Evolutionary conservation across 2,113 vertebrate species (phyloP).

Genomic region (Zootoca vivipara): DNA sequence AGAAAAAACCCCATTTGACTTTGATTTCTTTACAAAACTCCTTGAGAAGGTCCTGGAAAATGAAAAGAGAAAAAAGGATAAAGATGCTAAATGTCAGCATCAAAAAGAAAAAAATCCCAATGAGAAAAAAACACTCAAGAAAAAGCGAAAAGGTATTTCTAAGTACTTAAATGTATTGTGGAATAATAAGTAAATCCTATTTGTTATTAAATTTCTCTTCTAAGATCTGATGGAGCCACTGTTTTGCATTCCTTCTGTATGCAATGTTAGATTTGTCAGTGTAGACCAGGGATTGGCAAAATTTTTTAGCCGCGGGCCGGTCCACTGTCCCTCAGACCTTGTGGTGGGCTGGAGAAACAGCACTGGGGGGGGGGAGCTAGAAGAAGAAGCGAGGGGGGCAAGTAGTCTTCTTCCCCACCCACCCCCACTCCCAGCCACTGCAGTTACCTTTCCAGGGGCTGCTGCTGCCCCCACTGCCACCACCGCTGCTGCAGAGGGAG

Average conservation of each 20-base stretch:
- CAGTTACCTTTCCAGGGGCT: too few relatives aligned
- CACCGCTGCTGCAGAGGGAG: too few relatives aligned
- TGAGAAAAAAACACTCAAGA: slow-evolving; percentile 69
- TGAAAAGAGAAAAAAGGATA: slow-evolving; percentile 83
- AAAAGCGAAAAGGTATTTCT: slow-evolving; percentile 75
- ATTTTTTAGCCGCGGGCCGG: too few relatives aligned
- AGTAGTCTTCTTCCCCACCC: too few relatives aligned
- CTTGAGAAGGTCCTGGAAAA: slow-evolving; percentile 88
- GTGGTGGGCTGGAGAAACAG: too few relatives aligned
- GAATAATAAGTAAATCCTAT: not conserved
- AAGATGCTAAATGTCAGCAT: slow-evolving; percentile 70
- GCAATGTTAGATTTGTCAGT: not conserved
- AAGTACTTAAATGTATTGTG: not conserved
- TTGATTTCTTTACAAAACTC: slow-evolving; percentile 90
- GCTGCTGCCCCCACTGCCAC: too few relatives aligned
- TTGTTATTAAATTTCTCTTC: not conserved
- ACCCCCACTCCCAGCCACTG: too few relatives aligned
- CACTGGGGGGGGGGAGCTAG: too few relatives aligned
- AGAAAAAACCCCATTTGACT: slow-evolving; percentile 90
- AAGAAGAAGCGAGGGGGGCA: too few relatives aligned
- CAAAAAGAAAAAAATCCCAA: slow-evolving; percentile 68
- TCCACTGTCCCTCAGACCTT: too few relatives aligned
- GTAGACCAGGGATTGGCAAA: too few relatives aligned
- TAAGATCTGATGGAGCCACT: not conserved
- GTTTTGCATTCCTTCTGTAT: not conserved